Evolutionary conservation across 2,888 invertebrate species (phyloP), one percentile per base, ranked within the genome.

Genomic region (Dasysyrphus albostriatus): DNA sequence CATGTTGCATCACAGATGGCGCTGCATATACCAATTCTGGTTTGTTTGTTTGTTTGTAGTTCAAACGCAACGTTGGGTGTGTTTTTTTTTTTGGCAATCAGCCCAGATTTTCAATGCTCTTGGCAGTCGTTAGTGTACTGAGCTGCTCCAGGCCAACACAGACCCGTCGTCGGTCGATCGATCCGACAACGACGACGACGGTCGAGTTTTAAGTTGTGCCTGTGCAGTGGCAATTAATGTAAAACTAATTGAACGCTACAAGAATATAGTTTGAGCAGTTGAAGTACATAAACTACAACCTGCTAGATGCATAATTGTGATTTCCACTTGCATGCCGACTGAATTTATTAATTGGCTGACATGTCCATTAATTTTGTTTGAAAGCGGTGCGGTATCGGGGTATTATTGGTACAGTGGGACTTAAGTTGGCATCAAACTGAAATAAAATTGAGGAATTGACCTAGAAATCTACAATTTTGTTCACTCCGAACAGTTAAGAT

Each of bases 311-410:
- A 72, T 85, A 87, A 65, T 81, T 79, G 70, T 75, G 78, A 83
- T 83, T 88, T 87, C 75, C 78, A 81, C 83, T 90, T 90, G 90
- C 90, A 92, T 91, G 92, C 90, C 90, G 89, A 90, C 90, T 92
- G 92, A 90, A 92, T 92, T 90, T 92, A 92, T 92, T 92, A 92
- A 92, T 92, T 92, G 92, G 91, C 90, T 92, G 92, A 92, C 92
- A 91, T 91, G 89, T 90, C 89, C 92, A 92, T 92, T 92, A 91
- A 92, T 92, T 92, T 90, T 90, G 91, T 90, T 91, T 91, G 91
- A 90, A 78, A 70, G 73, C 58, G 24, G 37, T 14, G 39, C 58
- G 44, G 44, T 0, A 42, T 9, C 10, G 56, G 42, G 42, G 54
- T 12, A 47, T 8, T 32, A 1, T 16, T 42, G 42, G 39, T 5